Evolutionary conservation across 1,140 invertebrate species (phyloP).

Genomic region (Melitaea cinxia): DNA sequence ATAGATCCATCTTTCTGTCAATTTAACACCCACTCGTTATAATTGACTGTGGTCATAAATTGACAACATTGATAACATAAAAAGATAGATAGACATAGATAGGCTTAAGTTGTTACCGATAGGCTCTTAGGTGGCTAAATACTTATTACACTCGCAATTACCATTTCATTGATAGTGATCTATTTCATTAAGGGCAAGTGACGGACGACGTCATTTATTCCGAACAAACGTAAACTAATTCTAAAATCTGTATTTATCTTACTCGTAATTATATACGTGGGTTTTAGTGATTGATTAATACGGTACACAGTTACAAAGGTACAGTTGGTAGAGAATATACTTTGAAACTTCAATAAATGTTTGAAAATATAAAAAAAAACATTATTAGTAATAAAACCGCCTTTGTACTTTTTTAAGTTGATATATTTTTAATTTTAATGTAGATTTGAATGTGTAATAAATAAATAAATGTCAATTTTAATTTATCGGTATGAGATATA

Average conservation of each 20-base stretch:
- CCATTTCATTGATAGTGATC: neutral
- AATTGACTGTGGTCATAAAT: conserved; percentile 1
- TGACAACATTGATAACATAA: neutral
- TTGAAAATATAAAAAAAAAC: too few species aligned
- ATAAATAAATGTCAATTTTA: too few species aligned
- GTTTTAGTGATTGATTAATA: conserved; percentile 16
- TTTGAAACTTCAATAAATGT: too few species aligned
- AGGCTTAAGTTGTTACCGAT: conserved; percentile 2
- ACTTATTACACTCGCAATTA: neutral
- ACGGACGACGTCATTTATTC: conserved; percentile 3
- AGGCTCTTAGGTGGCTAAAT: neutral
- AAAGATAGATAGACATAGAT: too few species aligned
- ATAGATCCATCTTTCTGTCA: too few species aligned
- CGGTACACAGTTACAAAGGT: neutral
- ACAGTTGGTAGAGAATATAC: neutral
- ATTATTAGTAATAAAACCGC: too few species aligned
- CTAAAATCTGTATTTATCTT: conserved; percentile 18
- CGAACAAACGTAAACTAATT: conserved; percentile 16
- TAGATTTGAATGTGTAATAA: too few species aligned
- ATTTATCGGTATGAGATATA: too few species aligned
- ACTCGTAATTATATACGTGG: conserved; percentile 9
- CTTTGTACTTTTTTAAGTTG: too few species aligned
- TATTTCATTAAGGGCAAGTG: conserved; percentile 1
- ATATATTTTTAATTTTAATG: too few species aligned
- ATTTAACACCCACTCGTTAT: neutral